Conservation (phyloP, 2,113 vertebrate species). For the Gymnobelideus leadbeateri region DNA sequence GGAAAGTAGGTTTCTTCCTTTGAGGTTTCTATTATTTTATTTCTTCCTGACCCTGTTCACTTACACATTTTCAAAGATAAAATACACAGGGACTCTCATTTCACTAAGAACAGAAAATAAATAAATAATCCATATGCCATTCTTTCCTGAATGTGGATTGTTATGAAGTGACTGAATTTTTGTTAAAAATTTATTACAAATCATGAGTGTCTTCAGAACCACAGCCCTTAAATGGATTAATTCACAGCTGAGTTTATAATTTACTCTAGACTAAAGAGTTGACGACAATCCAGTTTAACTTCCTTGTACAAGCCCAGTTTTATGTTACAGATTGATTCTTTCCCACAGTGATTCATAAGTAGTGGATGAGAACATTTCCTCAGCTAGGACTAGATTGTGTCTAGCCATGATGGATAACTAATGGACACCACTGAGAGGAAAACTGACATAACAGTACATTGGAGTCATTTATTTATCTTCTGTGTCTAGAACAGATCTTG, state of each 20-base stretch:
- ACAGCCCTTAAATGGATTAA: not conserved
- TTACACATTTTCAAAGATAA: not conserved
- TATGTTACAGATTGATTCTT: not conserved
- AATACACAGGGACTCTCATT: not conserved
- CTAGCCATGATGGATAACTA: not conserved
- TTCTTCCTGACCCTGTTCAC: not conserved
- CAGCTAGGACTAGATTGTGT: not conserved
- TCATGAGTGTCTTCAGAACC: not conserved
- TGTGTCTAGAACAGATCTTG: not conserved
- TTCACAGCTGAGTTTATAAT: not conserved
- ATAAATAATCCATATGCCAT: not conserved
- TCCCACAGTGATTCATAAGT: not conserved
- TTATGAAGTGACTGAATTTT: not conserved
- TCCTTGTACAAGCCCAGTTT: not conserved
- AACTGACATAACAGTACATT: not conserved
- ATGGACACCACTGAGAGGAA: not conserved
- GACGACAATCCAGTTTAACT: not conserved
- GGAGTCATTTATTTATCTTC: not conserved
- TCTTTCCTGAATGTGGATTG: not conserved
- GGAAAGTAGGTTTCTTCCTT: slow-evolving; percentile 62
- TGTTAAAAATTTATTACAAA: not conserved
- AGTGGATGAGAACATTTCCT: not conserved
- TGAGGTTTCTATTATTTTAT: slow-evolving; percentile 24
- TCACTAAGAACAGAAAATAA: not conserved
- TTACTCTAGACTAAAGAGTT: not conserved